These are phyloP conservation scores for Oophaga sylvatica DNA, from an alignment of 2,797 vertebrate species.

Conservation along the genomic window DNA sequence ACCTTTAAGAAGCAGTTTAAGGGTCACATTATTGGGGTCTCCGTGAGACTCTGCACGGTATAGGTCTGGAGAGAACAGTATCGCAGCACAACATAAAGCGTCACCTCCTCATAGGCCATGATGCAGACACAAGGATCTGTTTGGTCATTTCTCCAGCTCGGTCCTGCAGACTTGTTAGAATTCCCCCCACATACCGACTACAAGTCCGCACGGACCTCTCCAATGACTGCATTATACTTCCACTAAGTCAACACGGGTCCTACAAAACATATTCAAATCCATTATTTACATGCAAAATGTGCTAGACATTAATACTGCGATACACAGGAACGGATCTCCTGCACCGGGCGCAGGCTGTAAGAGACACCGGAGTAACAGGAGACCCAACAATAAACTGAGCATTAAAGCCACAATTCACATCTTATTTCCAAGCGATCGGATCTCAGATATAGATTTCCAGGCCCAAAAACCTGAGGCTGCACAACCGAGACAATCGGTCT, in stretches of 20 bases:
- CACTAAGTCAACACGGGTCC: slow-evolving; percentile 7
- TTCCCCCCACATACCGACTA: background rate
- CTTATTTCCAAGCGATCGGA: background rate
- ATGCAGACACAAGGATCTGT: background rate
- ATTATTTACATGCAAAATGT: slow-evolving; percentile 7
- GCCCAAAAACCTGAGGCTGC: background rate
- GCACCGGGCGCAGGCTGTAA: background rate
- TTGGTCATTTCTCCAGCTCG: background rate
- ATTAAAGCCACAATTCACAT: background rate
- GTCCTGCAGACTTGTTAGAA: background rate
- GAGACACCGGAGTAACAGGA: too few relatives aligned
- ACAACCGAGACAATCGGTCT: background rate
- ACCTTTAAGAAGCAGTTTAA: too few relatives aligned
- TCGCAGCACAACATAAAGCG: background rate
- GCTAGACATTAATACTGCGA: background rate
- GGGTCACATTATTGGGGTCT: too few relatives aligned
- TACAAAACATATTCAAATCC: background rate
- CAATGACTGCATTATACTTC: background rate
- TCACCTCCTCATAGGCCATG: background rate
- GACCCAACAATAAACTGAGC: too few relatives aligned
- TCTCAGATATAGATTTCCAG: background rate
- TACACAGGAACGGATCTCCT: background rate
- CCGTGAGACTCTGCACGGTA: background rate
- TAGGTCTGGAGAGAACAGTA: background rate
- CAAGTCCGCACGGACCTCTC: background rate